These are phyloP conservation scores for Typhlomys cinereus DNA, from an alignment of 2,113 vertebrate genomes.

Conservation along the genomic window DNA sequence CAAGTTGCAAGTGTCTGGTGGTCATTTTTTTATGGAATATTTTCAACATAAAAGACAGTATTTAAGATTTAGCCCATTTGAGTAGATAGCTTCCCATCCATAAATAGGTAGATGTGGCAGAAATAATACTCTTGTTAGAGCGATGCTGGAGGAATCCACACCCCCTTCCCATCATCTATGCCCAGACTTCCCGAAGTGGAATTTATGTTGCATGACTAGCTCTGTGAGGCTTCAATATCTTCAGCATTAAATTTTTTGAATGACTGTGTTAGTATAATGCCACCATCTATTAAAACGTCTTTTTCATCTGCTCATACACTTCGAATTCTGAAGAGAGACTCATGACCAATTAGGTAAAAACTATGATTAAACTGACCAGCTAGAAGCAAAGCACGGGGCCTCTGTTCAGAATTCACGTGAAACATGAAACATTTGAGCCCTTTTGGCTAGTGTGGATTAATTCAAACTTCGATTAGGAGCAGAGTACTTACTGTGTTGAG, in stretches of 20 bases:
- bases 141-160: neutral
- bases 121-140: neutral
- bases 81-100: neutral
- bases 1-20: slow-evolving; percentile 51
- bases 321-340: slow-evolving; percentile 30
- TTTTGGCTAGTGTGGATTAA: neutral
- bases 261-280: neutral
- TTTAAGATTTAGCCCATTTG: slow-evolving; percentile 43
- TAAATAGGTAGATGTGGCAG: neutral
- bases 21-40: slow-evolving; percentile 38
- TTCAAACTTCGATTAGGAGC: slow-evolving; percentile 46
- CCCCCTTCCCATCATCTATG: neutral
- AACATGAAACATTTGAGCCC: too few relatives aligned
- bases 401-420: neutral
- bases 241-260: neutral
- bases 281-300: neutral
- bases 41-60: neutral
- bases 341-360: slow-evolving; percentile 11
- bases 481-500: slow-evolving; percentile 52
- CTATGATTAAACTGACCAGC: neutral
- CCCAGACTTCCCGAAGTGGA: neutral
- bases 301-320: neutral
- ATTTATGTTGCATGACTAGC: slow-evolving; percentile 6
- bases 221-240: neutral
- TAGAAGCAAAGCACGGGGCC: neutral